Evolutionary conservation across 2,113 vertebrate genomes (phyloP).

Genomic region (Macaca nemestrina): DNA sequence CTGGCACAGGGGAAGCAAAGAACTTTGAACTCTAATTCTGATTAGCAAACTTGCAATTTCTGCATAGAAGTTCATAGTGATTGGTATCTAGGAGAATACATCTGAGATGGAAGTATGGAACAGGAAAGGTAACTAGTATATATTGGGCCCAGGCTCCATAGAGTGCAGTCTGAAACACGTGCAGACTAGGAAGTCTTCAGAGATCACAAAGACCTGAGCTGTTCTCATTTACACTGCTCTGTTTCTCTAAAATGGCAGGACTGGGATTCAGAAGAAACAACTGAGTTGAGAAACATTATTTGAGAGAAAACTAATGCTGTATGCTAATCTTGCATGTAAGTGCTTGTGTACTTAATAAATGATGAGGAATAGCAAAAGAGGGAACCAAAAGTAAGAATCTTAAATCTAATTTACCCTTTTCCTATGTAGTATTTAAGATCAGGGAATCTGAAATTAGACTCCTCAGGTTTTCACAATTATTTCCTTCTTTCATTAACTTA

Average conservation of each 20-base stretch:
- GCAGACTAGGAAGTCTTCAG: neutral
- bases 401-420: neutral
- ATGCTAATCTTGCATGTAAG: neutral
- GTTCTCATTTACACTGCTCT: neutral
- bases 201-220: neutral
- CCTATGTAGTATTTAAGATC: neutral
- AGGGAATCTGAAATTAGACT: neutral
- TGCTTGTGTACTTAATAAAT: neutral
- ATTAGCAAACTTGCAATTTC: slow-evolving; percentile 29
- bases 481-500: neutral
- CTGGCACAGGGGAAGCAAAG: slow-evolving; percentile 18
- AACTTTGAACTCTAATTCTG: slow-evolving; percentile 60
- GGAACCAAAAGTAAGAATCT: neutral
- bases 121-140: neutral
- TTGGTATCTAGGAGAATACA: neutral
- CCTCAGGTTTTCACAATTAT: neutral
- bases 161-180: neutral
- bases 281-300: neutral
- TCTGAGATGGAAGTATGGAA: neutral
- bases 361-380: neutral
- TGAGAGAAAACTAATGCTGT: neutral
- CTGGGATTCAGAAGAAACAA: neutral
- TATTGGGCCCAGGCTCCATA: neutral
- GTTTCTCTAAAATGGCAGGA: neutral
- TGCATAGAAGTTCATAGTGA: neutral